Base-by-base conservation (phyloP, 2,113 vertebrate genomes). In the Ovis canadensis region DNA sequence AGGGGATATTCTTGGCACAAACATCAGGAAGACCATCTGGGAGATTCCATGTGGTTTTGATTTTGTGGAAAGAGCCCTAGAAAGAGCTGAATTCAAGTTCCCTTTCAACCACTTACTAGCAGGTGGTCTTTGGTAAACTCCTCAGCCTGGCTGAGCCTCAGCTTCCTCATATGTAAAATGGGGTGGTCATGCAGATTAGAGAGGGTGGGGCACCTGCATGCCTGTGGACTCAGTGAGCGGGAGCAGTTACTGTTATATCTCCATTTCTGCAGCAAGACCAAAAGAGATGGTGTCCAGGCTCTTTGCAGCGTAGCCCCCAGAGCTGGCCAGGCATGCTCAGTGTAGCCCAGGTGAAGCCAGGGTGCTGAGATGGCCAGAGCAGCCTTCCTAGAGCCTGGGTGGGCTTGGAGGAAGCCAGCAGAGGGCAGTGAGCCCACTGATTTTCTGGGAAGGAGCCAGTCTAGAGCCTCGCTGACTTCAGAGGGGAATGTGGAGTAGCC, bases 131-230 rank as follows among this genome's bases (percentile, higher is more conserved):
- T 48, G 5, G 77, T 23, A 31, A 83, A 17, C 54, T 52, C 77
- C 19, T 71, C 12, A 36, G 60, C n/a, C 14, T 52, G 33, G 23
- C 15, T 45, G 80, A 78, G 23, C 57, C 74, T 74, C 55, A 16
- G 57, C 27, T 82, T 94, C 50, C 89, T 85, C 54, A 6, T 36
- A 33, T 52, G 82, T 10, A 17, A 86, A 55, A 21, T 6, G 25
- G n/a, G 48, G 10, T 29, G 40, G 36, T 6, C 2, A 14, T 62
- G 36, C 64, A 9, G 67, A 43, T 12, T 27, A 15, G 13, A 29
- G 40, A 6, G 29, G 60, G 7, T 5, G 13, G 54, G 8, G 17
- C 0, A 1, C 27, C 33, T 8, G 14, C 5, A 2, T 6, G 19
- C 19, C 19, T 6, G 6, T 17, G 36, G 62, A 50, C 84, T 86